phyloP scores from a whole-genome alignment of 2,888 invertebrate species.

The Stramonita haemastoma region DNA sequence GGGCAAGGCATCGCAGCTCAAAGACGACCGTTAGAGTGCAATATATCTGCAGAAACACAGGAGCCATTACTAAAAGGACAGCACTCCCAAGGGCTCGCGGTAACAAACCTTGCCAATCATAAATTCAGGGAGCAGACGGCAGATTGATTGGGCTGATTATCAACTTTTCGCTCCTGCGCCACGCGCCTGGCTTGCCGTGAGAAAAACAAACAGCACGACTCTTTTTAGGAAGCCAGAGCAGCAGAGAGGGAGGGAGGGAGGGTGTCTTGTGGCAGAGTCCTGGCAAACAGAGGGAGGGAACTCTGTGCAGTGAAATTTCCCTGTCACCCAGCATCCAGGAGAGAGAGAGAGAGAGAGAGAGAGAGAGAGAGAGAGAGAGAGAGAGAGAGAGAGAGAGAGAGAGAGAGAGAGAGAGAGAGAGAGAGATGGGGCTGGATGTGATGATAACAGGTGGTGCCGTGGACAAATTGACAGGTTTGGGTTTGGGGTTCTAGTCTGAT shows the following conservation, averaged over 20 bases:
- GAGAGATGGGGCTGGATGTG: neutral
- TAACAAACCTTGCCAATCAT: neutral
- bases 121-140: neutral
- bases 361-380: neutral
- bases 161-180: neutral
- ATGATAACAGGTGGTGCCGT: no score
- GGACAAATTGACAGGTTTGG: no score
- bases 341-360: neutral
- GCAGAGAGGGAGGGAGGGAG: no score
- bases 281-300: no score
- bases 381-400: neutral
- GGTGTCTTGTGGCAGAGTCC: no score
- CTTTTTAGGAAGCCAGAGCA: neutral
- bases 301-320: neutral
- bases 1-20: neutral
- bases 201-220: constrained; percentile 25
- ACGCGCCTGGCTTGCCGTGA: neutral
- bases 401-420: no score
- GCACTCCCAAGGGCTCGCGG: neutral
- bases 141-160: constrained; percentile 5
- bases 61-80: neutral
- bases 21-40: constrained; percentile 12
- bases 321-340: neutral
- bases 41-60: neutral
- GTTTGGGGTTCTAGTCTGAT: no score